Percentiles rank a stretch among this genome's conserved stretches.
Evolutionary conservation across 92 coral and sea anemone species (phyloP).

Genomic region (Heliopora coerulea): DNA sequence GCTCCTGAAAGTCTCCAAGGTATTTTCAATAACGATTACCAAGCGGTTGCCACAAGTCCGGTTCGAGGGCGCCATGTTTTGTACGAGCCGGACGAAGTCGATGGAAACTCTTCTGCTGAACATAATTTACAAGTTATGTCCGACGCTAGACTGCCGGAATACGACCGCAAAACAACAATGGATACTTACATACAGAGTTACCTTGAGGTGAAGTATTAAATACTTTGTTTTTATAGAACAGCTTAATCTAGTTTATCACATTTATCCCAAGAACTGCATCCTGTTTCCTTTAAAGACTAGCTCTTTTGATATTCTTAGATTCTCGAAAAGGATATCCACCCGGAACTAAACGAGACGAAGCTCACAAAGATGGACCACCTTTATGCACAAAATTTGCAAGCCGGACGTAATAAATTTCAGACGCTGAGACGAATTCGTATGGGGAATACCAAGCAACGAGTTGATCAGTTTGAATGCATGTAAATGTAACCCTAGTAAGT

Average conservation of each 20-base stretch:
- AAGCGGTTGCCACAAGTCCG: neutral
- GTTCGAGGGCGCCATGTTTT: constrained; percentile 6
- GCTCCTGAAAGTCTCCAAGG: neutral
- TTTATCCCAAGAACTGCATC: too few relatives aligned
- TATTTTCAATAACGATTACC: neutral
- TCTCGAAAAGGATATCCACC: constrained; percentile 29
- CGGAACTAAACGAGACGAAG: constrained; percentile 20
- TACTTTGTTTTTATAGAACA: neutral
- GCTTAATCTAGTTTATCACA: too few relatives aligned
- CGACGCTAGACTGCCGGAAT: constrained; percentile 31
- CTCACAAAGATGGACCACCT: constrained; percentile 32
- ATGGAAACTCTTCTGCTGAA: constrained; percentile 13
- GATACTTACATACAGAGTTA: constrained; percentile 41
- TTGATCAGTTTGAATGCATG: constrained; percentile 43
- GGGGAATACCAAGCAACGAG: constrained; percentile 38
- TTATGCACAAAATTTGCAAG: constrained; percentile 26
- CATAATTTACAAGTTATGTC: constrained; percentile 26
- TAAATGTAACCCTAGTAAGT: too few relatives aligned
- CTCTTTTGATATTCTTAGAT: neutral
- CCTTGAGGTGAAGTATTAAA: constrained; percentile 5
- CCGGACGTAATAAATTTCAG: constrained; percentile 25
- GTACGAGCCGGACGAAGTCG: constrained; percentile 29
- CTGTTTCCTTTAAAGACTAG: too few relatives aligned
- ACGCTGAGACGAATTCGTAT: constrained; percentile 37
- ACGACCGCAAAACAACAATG: constrained; percentile 30